Base-by-base conservation (phyloP, 2,888 invertebrate genomes). In the Vesta saturnalis region DNA sequence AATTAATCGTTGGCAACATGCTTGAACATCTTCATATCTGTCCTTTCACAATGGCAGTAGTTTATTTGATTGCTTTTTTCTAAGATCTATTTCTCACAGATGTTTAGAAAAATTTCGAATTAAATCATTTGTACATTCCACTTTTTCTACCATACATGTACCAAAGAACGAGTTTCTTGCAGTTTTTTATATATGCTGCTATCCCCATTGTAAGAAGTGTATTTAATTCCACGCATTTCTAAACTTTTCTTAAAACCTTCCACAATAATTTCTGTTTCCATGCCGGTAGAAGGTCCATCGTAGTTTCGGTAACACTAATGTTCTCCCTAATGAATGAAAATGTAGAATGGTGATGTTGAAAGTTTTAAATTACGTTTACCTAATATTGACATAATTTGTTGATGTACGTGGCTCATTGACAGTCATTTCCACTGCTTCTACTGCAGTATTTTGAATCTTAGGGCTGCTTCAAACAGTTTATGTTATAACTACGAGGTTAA, bases 191-290 rank as follows among this genome's bases (percentile, higher is more conserved):
- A 79, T 1, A 81, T 80, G 10, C 76, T 79, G 10, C 78, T 77
- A 65, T 83, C 82, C 3, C 81, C 81, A 72, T 81, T 81, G n/a
- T 79, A 80, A 4, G 82, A 73, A 1, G 58, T 71, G 66, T 78
- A 78, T n/a, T 75, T 74, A 1, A 78, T 12, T 49, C 68, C 67
- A 68, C 78, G 74, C 73, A 74, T 73, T 6, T 59, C 60, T n/a
- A 74, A 43, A 30, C 75, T 76, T 18, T 57, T 57, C 35, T 71
- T 64, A 60, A 77, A 79, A 5, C 75, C 79, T 64, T 78, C 75
- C 10, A 72, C 60, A 6, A 79, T 68, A 16, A 78, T 77, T 15
- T 72, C 74, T 3, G 75, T 67, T 69, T 79, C 78, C 78, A 80
- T 79, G 12, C 68, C 60, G 3, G 74, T 72, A 0, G 79, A 77